Conservation (phyloP, 2,113 vertebrate genomes). For the Rhombomys opimus region DNA sequence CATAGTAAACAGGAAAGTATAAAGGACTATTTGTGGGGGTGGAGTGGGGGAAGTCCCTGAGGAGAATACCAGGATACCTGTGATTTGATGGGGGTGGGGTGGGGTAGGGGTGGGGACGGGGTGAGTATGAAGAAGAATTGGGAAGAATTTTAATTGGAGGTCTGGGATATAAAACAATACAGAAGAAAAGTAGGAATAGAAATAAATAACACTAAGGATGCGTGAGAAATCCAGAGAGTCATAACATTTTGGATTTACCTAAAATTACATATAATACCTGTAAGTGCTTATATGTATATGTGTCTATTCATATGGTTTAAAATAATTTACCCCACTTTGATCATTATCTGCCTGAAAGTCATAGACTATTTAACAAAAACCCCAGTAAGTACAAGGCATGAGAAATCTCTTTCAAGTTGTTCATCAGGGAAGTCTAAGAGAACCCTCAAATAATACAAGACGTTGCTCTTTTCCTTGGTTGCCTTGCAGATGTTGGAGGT, state of each 20-base stretch:
- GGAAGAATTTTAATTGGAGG: neutral
- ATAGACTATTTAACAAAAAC: neutral
- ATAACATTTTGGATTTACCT: neutral
- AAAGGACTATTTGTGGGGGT: neutral
- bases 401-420: neutral
- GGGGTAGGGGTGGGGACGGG: too few relatives aligned
- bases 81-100: neutral
- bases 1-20: neutral
- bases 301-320: neutral
- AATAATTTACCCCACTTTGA: neutral
- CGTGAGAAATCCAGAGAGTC: neutral
- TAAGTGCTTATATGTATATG: neutral
- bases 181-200: neutral
- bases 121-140: neutral
- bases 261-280: neutral
- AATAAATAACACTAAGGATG: neutral
- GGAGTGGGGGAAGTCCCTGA: neutral
- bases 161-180: neutral
- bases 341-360: neutral
- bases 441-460: neutral
- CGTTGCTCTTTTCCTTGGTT: neutral
- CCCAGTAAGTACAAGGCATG: neutral
- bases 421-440: neutral
- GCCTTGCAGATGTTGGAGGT: neutral
- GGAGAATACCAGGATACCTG: neutral